Evolutionary conservation across 2,888 invertebrate genomes (phyloP).

Genomic region (Pyrochroa serraticornis): DNA sequence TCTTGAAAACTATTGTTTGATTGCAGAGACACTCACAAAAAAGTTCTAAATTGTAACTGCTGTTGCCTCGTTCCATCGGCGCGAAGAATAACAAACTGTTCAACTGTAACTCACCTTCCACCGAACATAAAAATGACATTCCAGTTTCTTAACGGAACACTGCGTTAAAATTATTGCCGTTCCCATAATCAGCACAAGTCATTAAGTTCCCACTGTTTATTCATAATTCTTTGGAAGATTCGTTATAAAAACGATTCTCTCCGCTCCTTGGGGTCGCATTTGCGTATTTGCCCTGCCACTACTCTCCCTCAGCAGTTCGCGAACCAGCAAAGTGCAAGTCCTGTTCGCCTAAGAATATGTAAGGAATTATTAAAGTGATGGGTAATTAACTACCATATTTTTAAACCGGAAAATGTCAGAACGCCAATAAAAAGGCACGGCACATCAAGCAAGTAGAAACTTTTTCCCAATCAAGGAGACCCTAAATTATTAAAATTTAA

Average conservation of each 20-base stretch:
- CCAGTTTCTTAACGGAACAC: conserved; percentile 54
- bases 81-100: conserved; percentile 14
- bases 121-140: conserved; percentile 51
- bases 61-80: neutral
- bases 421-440: conserved; percentile 63
- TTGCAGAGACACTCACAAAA: too few relatives aligned
- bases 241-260: conserved; percentile 33
- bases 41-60: neutral
- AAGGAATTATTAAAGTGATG: conserved; percentile 53
- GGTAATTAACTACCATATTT: conserved; percentile 59
- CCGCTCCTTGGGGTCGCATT: conserved; percentile 36
- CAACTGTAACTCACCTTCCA: conserved; percentile 34
- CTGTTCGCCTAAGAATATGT: conserved; percentile 46
- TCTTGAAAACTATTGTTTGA: too few relatives aligned
- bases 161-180: conserved; percentile 54
- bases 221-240: conserved; percentile 53
- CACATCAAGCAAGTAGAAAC: conserved; percentile 41
- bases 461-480: neutral
- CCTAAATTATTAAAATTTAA: too few relatives aligned
- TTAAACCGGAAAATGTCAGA: conserved; percentile 61
- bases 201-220: conserved; percentile 58
- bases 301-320: conserved; percentile 11
- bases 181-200: conserved; percentile 58
- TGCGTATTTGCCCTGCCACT: conserved; percentile 34
- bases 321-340: conserved; percentile 47